A percentile compares a stretch with the other conserved stretches of the same genome.
Conservation (phyloP, 1,140 invertebrate species). For the Drosophila neocordata region DNA sequence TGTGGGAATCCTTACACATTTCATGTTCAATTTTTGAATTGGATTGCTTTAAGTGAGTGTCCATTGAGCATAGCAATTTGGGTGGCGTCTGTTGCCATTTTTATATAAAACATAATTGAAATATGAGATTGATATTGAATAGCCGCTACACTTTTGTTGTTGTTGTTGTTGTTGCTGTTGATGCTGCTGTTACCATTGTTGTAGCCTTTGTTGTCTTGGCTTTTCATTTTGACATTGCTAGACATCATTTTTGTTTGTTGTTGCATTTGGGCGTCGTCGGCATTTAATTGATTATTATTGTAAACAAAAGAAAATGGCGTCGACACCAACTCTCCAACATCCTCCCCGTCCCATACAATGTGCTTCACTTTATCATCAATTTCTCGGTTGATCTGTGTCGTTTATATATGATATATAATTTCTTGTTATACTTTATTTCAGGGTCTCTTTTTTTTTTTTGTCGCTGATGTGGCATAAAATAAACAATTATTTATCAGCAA, state of each 20-base stretch:
- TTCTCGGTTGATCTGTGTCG: background rate
- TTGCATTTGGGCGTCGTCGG: slow-evolving; percentile 33
- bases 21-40: background rate
- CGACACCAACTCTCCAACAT: slow-evolving; percentile 19
- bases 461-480: slow-evolving; percentile 25
- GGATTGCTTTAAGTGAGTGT: slow-evolving; percentile 16
- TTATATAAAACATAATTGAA: slow-evolving; percentile 75
- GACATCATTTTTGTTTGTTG: slow-evolving; percentile 43
- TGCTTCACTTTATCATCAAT: background rate
- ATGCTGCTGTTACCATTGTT: slow-evolving; percentile 32
- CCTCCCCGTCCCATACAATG: background rate
- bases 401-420: slow-evolving; percentile 10
- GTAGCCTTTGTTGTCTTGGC: slow-evolving; percentile 54
- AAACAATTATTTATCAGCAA: slow-evolving; percentile 37
- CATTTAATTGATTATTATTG: slow-evolving; percentile 79
- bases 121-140: slow-evolving; percentile 80
- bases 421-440: slow-evolving; percentile 5
- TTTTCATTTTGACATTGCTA: slow-evolving; percentile 47
- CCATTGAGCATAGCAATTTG: slow-evolving; percentile 31
- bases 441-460: slow-evolving; percentile 11
- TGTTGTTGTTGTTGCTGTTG: slow-evolving; percentile 34
- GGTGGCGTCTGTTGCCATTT: slow-evolving; percentile 68
- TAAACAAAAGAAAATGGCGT: slow-evolving; percentile 49
- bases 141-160: slow-evolving; percentile 33
- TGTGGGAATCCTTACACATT: slow-evolving; percentile 1